phyloP scores from a whole-genome alignment of 2,797 vertebrate genomes.

The Hydrophis major region DNA sequence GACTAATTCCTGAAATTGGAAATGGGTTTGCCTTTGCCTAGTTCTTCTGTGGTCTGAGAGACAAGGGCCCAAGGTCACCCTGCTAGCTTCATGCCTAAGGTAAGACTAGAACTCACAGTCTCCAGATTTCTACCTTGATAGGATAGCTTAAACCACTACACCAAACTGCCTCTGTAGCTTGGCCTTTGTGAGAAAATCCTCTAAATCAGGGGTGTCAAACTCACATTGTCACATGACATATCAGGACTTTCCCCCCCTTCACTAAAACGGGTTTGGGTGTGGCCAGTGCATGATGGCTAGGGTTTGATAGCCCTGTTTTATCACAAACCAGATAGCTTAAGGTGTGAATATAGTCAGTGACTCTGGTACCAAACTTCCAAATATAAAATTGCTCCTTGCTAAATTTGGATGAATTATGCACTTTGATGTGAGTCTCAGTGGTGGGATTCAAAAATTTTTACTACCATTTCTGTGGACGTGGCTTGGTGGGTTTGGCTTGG shows the following conservation, averaged over 20 bases:
- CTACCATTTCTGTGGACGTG: no score
- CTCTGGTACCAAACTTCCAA: not conserved
- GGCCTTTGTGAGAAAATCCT: not conserved
- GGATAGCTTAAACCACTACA: not conserved
- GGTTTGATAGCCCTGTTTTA: not conserved
- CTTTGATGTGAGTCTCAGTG: not conserved
- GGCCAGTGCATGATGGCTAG: no score
- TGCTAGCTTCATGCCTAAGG: not conserved
- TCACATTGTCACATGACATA: no score
- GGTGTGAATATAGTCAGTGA: not conserved
- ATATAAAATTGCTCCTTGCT: not conserved
- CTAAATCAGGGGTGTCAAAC: no score
- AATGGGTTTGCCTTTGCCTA: not conserved
- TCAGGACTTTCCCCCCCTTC: no score
- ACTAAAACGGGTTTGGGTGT: no score
- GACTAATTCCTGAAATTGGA: not conserved
- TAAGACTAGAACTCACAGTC: not conserved
- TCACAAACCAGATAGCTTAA: not conserved
- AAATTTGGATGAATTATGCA: not conserved
- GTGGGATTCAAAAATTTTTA: no score
- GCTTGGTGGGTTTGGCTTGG: no score
- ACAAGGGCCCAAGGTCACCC: not conserved
- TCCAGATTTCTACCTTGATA: not conserved
- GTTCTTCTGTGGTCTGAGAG: not conserved
- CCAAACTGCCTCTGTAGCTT: not conserved